Conservation (phyloP, 2,797 vertebrate species). For the Nyctibius grandis region DNA sequence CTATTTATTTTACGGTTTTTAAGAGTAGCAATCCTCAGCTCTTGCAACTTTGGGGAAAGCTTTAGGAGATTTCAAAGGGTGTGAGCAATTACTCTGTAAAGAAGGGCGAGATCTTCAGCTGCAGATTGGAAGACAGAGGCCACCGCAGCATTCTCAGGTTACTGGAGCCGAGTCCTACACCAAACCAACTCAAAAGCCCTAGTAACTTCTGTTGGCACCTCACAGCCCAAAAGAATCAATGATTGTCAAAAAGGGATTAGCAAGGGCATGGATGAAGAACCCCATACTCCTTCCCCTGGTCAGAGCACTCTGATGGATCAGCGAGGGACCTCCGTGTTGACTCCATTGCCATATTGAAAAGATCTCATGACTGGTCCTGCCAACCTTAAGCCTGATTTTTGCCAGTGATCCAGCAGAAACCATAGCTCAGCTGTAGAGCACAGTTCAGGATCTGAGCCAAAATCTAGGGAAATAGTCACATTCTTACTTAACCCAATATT, state of each 20-base stretch:
- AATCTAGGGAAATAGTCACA: background rate
- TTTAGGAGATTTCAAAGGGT: background rate
- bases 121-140: background rate
- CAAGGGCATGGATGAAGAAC: background rate
- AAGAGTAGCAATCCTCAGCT: background rate
- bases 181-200: background rate
- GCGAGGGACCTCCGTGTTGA: rapidly evolving
- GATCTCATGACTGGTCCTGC: background rate
- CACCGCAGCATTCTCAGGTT: background rate
- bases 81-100: background rate
- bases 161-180: background rate
- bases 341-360: background rate
- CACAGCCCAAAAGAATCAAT: background rate
- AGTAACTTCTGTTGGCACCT: background rate
- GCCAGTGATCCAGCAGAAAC: background rate
- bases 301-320: background rate
- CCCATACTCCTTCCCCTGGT: background rate
- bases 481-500: background rate
- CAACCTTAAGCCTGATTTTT: background rate
- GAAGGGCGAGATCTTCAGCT: background rate
- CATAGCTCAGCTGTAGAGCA: background rate
- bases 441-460: background rate
- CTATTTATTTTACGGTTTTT: background rate
- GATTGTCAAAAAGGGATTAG: background rate
- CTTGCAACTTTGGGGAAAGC: background rate